A percentile compares a stretch with the other conserved stretches of the same genome.
Conservation (phyloP, 2,888 invertebrate species). For the Ctena decussata region DNA sequence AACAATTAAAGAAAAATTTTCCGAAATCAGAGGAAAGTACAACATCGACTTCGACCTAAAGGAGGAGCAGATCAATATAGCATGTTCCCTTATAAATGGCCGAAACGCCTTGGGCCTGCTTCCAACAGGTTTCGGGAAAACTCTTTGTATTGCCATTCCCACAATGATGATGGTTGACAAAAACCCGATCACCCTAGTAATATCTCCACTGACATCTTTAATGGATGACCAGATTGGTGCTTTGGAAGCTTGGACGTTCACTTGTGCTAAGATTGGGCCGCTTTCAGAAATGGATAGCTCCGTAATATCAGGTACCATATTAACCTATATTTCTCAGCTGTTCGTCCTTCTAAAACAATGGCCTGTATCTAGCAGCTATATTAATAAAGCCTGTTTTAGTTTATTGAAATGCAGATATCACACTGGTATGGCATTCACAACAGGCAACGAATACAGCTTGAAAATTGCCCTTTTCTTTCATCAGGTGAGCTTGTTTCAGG, state of each 20-base stretch:
- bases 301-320: too few relatives aligned
- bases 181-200: conserved; percentile 6
- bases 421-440: too few relatives aligned
- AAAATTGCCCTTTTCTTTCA: too few relatives aligned
- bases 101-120: conserved; percentile 32
- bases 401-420: too few relatives aligned
- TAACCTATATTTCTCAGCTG: background rate
- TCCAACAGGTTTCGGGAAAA: conserved; percentile 38
- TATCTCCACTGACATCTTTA: conserved; percentile 15
- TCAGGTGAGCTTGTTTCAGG: too few relatives aligned
- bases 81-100: background rate
- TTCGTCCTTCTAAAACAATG: too few relatives aligned
- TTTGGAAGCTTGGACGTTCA: background rate
- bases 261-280: background rate
- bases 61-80: conserved; percentile 19
- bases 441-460: too few relatives aligned
- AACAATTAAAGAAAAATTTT: background rate
- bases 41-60: conserved; percentile 23
- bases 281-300: background rate
- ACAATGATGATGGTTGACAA: background rate
- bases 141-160: conserved; percentile 21
- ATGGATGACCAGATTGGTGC: conserved; percentile 14
- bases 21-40: background rate
- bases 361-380: too few relatives aligned
- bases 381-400: too few relatives aligned